Percentiles rank a stretch among this genome's conserved stretches.
Conservation (phyloP, 2,888 invertebrate species). For the Chymomyza fuscimana region DNA sequence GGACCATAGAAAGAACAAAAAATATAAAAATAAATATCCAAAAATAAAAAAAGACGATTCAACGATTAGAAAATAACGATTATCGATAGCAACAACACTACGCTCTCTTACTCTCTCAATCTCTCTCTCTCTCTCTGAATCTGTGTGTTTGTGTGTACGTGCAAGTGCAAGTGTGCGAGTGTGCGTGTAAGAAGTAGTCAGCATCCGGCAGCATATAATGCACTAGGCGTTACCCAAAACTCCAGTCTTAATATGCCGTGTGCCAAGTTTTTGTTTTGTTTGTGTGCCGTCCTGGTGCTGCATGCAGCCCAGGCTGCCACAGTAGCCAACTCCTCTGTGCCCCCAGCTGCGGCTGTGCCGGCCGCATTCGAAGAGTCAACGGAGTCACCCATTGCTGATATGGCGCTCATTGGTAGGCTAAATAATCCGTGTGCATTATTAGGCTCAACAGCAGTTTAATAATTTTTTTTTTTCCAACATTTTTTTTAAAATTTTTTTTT, state of each 20-base stretch:
- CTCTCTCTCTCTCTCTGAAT: not conserved
- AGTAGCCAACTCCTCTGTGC: constrained; percentile 23
- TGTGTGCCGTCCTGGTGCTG: constrained; percentile 41
- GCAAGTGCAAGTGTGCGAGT: constrained; percentile 12
- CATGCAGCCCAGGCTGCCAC: constrained; percentile 31
- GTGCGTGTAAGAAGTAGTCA: not conserved
- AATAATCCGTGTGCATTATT: not conserved
- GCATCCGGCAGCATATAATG: not conserved
- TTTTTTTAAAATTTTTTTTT: constrained; percentile 55
- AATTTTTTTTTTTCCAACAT: constrained; percentile 28
- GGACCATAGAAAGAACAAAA: constrained; percentile 37
- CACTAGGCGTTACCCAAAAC: constrained; percentile 1
- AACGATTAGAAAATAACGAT: constrained; percentile 6
- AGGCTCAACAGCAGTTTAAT: not conserved
- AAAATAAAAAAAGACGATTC: constrained; percentile 7
- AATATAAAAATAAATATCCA: not conserved
- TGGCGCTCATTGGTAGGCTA: constrained; percentile 71
- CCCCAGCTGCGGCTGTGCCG: constrained; percentile 17
- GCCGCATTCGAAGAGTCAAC: constrained; percentile 62
- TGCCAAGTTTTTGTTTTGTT: constrained; percentile 44
- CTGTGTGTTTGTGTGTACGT: not conserved
- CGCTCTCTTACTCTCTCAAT: no score
- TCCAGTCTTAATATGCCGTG: not conserved
- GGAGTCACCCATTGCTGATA: constrained; percentile 71
- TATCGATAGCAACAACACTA: not conserved